Evolutionary conservation across 2,888 invertebrate species (phyloP).

Genomic region (Drosophila pseudotakahashii): DNA sequence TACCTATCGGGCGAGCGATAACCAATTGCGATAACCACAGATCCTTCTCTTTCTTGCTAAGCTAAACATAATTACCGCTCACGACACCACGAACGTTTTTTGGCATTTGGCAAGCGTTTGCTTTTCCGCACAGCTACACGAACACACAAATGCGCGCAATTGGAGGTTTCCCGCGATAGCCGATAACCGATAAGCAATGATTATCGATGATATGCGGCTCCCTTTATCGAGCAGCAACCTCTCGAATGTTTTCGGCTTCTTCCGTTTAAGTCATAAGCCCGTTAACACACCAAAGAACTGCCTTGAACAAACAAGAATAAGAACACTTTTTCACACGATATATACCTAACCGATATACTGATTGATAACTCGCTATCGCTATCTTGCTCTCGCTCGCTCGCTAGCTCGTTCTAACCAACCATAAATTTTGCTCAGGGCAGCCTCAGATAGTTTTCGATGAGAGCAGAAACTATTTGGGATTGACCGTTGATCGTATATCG

Average conservation of each 20-base stretch:
- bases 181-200: slow-evolving; percentile 11
- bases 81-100: slow-evolving; percentile 22
- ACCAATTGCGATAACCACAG: slow-evolving; percentile 16
- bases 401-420: slow-evolving; percentile 59
- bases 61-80: slow-evolving; percentile 16
- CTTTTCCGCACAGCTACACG: slow-evolving; percentile 60
- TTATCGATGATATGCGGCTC: slow-evolving; percentile 4
- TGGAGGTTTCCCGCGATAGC: slow-evolving; percentile 10
- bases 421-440: slow-evolving; percentile 43
- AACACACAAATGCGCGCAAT: slow-evolving; percentile 12
- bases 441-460: slow-evolving; percentile 49
- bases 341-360: slow-evolving; percentile 25
- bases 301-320: slow-evolving; percentile 21
- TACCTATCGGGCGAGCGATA: slow-evolving; percentile 44
- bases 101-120: slow-evolving; percentile 57
- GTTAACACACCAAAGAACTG: slow-evolving; percentile 29
- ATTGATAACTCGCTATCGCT: slow-evolving; percentile 61
- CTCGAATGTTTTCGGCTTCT: background rate
- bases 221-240: background rate
- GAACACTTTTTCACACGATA: slow-evolving; percentile 25
- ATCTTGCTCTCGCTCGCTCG: slow-evolving; percentile 66
- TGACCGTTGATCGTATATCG: slow-evolving; percentile 35
- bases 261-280: slow-evolving; percentile 9
- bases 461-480: slow-evolving; percentile 50
- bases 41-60: slow-evolving; percentile 13